Conservation (phyloP, 2,888 invertebrate species). For the Amblyjoppa fuscipennis region DNA sequence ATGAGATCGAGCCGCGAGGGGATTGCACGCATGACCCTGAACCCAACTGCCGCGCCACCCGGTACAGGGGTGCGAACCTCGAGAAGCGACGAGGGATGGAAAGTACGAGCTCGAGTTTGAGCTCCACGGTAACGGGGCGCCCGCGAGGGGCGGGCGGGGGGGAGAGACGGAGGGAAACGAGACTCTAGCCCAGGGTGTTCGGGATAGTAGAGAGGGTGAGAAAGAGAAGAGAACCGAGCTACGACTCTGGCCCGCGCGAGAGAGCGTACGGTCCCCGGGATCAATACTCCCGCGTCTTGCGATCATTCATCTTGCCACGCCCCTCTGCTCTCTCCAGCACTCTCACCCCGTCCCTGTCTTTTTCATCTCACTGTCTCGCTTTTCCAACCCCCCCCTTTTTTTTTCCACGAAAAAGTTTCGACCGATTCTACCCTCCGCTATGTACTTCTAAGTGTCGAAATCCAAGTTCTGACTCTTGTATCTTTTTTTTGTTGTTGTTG, state of each 20-base stretch:
- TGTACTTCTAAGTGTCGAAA: background rate
- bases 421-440: background rate
- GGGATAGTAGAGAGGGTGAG: conserved; percentile 67
- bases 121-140: conserved; percentile 30
- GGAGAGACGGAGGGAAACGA: conserved; percentile 68
- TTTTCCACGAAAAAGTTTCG: conserved; percentile 19
- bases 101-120: conserved; percentile 50
- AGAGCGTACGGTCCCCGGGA: conserved; percentile 81
- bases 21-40: conserved; percentile 84
- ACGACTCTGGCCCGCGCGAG: conserved; percentile 71
- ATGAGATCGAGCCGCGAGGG: conserved; percentile 52
- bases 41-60: conserved; percentile 80
- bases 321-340: conserved; percentile 82
- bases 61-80: conserved; percentile 79
- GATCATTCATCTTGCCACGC: conserved; percentile 86
- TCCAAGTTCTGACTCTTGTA: background rate
- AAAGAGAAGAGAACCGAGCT: conserved; percentile 73
- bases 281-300: conserved; percentile 85
- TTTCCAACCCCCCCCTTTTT: conserved; percentile 17
- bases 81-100: conserved; percentile 66
- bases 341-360: conserved; percentile 70
- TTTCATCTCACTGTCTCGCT: conserved; percentile 61
- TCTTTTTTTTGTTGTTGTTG: background rate
- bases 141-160: conserved; percentile 56
- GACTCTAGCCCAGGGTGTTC: conserved; percentile 46